Evolutionary conservation across 2,113 vertebrate genomes (phyloP), one percentile per base, ranked within the genome.

Genomic region (Speoplatyrhinus poulsoni): DNA sequence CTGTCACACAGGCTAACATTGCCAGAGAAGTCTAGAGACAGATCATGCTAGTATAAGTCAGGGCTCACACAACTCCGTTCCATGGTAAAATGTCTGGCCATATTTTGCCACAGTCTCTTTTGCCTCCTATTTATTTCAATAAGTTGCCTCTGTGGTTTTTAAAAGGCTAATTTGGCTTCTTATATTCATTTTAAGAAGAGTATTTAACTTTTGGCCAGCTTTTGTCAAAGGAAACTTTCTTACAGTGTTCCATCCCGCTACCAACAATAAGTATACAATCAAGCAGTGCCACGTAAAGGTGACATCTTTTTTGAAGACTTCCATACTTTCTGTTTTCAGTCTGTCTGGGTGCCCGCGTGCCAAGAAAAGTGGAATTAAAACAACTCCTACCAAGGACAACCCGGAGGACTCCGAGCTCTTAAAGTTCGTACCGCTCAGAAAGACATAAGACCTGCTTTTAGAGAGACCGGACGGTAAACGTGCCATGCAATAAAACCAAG

Each of bases 271-370:
- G 75, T 75, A 65, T 47, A 16, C 54, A 56, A 63, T 36, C 62
- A 52, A 26, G 46, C 63, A 47, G 63, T 69, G 12, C 46, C 46
- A 50, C 9, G 26, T 32, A 26, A 50, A 49, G 17, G 48, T 32
- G 19, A 81, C 68, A 79, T 67, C 74, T 63, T 63, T 50, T 76
- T 73, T n/a, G 62, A 81, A 67, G 70, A 90, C 88, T 92, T 6
- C 84, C 91, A 89, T 93, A 92, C 90, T 93, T 90, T 93, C 86
- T 93, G 86, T 92, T 94, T 92, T 92, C 92, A 99, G 98, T 95
- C 93, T 99, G 94, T 99, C 98, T 91, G 98, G 98, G 91, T 99
- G 98, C 91, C 98, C 98, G 82, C 97, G 98, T 94, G 97, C 96
- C 95, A 99, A 99, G 95, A 99, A 98, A 94, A 95, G 96, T 76